Conservation (phyloP, 2,797 vertebrate species). For the Steatocranus sp. region DNA sequence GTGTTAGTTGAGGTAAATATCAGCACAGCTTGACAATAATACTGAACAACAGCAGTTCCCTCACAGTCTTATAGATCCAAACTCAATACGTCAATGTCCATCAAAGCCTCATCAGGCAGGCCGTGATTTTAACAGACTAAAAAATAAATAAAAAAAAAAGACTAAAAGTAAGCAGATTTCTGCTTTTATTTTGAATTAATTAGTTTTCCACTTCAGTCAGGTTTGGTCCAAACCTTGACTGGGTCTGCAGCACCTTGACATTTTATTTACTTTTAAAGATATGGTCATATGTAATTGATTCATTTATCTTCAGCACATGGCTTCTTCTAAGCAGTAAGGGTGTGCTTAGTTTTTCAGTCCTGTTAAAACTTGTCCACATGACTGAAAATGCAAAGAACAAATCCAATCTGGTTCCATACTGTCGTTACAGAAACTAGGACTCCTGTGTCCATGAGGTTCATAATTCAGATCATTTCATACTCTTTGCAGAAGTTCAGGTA, state of each 20-base stretch:
- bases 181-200: not conserved
- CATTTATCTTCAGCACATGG: not conserved
- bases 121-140: not conserved
- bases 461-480: not conserved
- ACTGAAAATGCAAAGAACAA: not conserved
- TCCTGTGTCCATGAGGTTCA: not conserved
- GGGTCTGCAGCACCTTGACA: not conserved
- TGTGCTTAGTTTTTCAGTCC: not conserved
- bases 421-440: not conserved
- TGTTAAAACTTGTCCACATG: not conserved
- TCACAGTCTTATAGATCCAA: not conserved
- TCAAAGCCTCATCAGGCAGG: not conserved
- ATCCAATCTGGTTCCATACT: not conserved
- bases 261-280: not conserved
- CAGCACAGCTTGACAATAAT: not conserved
- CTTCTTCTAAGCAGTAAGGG: not conserved
- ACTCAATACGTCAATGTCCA: not conserved
- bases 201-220: not conserved
- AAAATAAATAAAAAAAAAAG: not conserved
- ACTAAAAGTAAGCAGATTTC: not conserved
- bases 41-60: not conserved
- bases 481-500: not conserved
- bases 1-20: not conserved
- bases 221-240: not conserved
- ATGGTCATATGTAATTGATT: not conserved